Conservation (phyloP, 92 coral and sea anemone species). For the Epizoanthus scotinus region DNA sequence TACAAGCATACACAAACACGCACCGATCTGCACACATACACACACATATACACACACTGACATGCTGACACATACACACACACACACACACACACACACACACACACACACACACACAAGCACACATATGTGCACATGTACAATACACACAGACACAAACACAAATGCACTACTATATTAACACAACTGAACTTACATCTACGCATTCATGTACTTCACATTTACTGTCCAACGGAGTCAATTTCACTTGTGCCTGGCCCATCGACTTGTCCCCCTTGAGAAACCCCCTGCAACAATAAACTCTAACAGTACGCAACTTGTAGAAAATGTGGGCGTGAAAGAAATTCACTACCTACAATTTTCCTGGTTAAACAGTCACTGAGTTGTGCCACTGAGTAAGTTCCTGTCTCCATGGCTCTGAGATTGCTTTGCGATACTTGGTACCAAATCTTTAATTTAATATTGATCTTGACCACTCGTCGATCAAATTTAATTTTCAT, state of each 20-base stretch:
- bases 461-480: too few species aligned
- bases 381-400: too few species aligned
- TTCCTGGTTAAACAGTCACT: too few species aligned
- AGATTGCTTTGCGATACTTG: too few species aligned
- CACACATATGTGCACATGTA: background rate
- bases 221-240: slow-evolving; percentile 82
- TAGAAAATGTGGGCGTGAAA: background rate
- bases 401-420: background rate
- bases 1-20: background rate
- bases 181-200: slow-evolving; percentile 69
- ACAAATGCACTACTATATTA: background rate
- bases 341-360: too few species aligned
- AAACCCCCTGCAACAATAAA: slow-evolving; percentile 66
- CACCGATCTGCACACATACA: background rate
- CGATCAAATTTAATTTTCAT: too few species aligned
- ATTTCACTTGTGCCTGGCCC: slow-evolving; percentile 88
- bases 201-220: slow-evolving; percentile 94
- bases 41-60: background rate
- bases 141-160: background rate
- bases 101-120: background rate
- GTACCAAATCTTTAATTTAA: too few species aligned
- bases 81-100: background rate
- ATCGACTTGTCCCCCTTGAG: slow-evolving; percentile 94
- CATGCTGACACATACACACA: background rate
- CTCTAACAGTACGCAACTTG: background rate